phyloP scores from a whole-genome alignment of 2,888 invertebrate genomes.

The Adela reaumurella region DNA sequence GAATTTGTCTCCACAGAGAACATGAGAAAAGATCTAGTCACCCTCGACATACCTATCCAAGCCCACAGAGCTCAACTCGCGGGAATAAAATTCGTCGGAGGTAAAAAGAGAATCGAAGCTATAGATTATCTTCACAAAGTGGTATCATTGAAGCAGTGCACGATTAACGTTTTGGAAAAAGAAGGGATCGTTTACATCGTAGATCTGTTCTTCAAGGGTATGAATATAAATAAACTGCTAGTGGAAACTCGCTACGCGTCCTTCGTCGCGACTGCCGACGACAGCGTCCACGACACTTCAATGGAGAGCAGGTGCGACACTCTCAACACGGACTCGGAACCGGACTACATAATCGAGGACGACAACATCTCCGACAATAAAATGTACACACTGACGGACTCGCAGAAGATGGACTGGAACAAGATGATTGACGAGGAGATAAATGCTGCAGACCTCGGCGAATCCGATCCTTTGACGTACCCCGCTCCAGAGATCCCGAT shows the following conservation, averaged over 20 bases:
- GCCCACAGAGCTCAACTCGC: constrained; percentile 58
- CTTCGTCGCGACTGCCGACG: no score
- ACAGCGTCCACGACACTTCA: no score
- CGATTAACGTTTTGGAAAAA: constrained; percentile 40
- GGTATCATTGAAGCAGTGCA: constrained; percentile 56
- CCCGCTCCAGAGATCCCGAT: constrained; percentile 15
- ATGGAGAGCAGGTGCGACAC: no score
- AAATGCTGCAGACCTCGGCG: constrained; percentile 11
- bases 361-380: constrained; percentile 15
- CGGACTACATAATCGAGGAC: constrained; percentile 31
- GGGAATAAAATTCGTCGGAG: constrained; percentile 35
- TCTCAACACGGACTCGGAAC: constrained; percentile 27
- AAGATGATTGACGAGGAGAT: constrained; percentile 26
- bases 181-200: constrained; percentile 38
- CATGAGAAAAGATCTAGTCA: constrained; percentile 60
- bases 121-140: constrained; percentile 1
- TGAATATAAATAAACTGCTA: no score
- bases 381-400: constrained; percentile 16
- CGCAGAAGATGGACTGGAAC: constrained; percentile 31
- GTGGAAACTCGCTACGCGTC: constrained; percentile 41
- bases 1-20: constrained; percentile 58
- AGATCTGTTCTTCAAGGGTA: no score
- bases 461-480: constrained; percentile 20
- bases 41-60: constrained; percentile 64
- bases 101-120: constrained; percentile 8